These are phyloP conservation scores for Andrena bicolor DNA, from an alignment of 2,888 invertebrate species.

Conservation along the genomic window DNA sequence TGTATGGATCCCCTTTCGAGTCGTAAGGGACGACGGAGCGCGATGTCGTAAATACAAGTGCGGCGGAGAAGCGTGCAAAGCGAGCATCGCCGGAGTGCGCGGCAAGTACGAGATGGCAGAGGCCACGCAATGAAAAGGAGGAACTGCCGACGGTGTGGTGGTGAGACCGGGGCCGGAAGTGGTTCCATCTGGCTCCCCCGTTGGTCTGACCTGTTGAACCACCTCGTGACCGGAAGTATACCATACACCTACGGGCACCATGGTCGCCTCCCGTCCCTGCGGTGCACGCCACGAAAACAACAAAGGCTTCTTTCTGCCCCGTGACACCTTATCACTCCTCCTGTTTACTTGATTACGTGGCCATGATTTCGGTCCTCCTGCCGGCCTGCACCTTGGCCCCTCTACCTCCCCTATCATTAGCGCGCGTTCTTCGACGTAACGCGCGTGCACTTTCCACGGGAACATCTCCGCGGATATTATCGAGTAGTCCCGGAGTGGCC, in stretches of 20 bases:
- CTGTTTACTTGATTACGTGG: slow-evolving; percentile 62
- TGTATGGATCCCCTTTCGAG: no score
- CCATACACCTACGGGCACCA: slow-evolving; percentile 79
- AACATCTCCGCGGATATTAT: no score
- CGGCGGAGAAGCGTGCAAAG: slow-evolving; percentile 14
- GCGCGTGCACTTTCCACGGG: no score
- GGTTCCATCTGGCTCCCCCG: slow-evolving; percentile 84
- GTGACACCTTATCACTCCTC: slow-evolving; percentile 75
- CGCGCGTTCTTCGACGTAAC: not conserved
- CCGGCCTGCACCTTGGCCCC: not conserved
- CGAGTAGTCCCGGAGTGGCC: no score
- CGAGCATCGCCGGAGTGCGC: slow-evolving; percentile 4
- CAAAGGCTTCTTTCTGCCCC: slow-evolving; percentile 80
- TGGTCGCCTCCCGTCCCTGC: slow-evolving; percentile 51
- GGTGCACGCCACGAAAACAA: slow-evolving; percentile 73
- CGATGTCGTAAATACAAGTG: slow-evolving; percentile 29
- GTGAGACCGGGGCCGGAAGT: slow-evolving; percentile 80
- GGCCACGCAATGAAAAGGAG: slow-evolving; percentile 31
- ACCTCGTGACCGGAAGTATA: slow-evolving; percentile 85
- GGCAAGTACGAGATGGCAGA: slow-evolving; percentile 5
- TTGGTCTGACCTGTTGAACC: slow-evolving; percentile 85
- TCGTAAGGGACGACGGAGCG: not conserved
- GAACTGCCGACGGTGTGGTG: slow-evolving; percentile 51
- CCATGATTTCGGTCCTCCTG: slow-evolving; percentile 44
- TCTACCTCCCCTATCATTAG: not conserved